phyloP scores from a whole-genome alignment of 2,888 invertebrate genomes.

The Notodonta dromedarius region DNA sequence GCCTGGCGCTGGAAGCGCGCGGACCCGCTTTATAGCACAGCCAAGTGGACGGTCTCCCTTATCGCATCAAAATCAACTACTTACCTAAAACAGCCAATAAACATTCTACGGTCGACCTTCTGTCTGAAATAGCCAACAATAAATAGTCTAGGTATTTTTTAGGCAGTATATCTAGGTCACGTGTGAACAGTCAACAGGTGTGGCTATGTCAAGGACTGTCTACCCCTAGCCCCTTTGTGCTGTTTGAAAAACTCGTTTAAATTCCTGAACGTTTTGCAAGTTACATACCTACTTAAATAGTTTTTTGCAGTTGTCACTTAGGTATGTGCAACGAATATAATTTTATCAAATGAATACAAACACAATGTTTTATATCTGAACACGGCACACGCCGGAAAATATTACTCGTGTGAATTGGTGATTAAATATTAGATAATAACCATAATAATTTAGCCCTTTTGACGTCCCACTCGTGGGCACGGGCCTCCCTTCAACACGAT shows the following conservation, averaged over 20 bases:
- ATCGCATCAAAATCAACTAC: neutral
- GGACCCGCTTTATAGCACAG: no score
- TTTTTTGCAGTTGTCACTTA: neutral
- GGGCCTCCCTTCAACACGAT: no score
- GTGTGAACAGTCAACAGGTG: conserved; percentile 19
- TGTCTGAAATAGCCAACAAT: neutral
- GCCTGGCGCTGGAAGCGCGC: no score
- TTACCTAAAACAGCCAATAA: neutral
- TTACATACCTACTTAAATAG: neutral
- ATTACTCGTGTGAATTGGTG: no score
- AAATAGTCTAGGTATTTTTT: conserved; percentile 4
- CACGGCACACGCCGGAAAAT: no score
- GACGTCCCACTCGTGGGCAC: no score
- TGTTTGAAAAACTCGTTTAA: conserved; percentile 11
- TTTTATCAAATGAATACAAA: no score
- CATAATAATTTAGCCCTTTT: no score
- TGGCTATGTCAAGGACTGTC: conserved; percentile 7
- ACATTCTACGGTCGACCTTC: neutral
- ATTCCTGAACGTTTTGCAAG: neutral
- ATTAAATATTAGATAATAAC: no score
- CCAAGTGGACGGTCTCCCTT: no score
- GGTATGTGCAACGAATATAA: neutral
- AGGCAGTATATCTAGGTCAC: conserved; percentile 5
- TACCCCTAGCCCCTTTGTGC: conserved; percentile 6
- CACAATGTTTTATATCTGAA: no score